phyloP scores from a whole-genome alignment of 2,797 vertebrate genomes.

The Falco concolor region DNA sequence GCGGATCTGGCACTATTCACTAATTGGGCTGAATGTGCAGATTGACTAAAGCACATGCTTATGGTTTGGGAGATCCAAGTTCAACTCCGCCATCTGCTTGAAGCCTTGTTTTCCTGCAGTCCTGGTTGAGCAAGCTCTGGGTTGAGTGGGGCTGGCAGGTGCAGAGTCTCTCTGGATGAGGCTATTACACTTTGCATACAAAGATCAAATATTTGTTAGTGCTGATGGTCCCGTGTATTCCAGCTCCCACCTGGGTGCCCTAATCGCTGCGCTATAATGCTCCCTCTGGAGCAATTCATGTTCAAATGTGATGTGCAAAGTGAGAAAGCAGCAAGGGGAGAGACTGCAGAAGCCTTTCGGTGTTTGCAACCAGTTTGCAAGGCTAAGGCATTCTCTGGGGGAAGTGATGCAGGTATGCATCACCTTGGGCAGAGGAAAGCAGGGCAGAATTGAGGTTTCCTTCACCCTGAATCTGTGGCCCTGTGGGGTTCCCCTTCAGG shows the following conservation, averaged over 20 bases:
- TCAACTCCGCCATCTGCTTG: neutral
- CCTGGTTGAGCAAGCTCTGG: neutral
- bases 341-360: neutral
- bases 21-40: conserved; percentile 30
- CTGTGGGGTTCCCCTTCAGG: neutral
- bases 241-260: neutral
- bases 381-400: neutral
- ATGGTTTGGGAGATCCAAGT: conserved; percentile 34
- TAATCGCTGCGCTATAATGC: neutral
- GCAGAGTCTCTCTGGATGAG: neutral
- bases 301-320: neutral
- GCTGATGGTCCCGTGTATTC: neutral
- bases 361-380: neutral
- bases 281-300: neutral
- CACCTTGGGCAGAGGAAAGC: neutral
- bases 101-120: neutral
- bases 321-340: neutral
- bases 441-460: neutral
- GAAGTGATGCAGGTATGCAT: neutral
- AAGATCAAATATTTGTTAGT: conserved; percentile 13
- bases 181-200: neutral
- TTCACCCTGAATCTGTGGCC: neutral
- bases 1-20: neutral
- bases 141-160: neutral
- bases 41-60: conserved; percentile 25